Conservation (phyloP, 2,113 vertebrate genomes). For the Oreochromis spilurus region DNA sequence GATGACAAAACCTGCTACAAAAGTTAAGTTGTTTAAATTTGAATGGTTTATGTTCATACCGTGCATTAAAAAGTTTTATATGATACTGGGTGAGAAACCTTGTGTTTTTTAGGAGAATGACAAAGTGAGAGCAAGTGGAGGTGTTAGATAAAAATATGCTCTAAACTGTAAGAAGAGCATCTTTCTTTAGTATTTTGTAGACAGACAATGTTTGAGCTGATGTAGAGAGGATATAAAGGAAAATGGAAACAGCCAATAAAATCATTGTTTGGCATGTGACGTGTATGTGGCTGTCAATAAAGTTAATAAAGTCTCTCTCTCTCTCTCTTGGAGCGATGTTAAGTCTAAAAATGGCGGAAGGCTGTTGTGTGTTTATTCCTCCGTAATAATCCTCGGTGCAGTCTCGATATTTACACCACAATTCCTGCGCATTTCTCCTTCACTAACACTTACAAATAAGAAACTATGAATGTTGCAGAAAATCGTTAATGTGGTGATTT, state of each 20-base stretch:
- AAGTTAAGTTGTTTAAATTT: neutral
- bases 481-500: neutral
- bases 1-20: neutral
- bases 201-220: fast-evolving
- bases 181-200: neutral
- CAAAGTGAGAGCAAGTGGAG: neutral
- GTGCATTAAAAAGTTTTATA: neutral
- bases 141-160: neutral
- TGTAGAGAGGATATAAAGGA: neutral
- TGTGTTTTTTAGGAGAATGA: fast-evolving
- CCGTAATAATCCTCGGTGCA: fast-evolving
- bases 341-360: neutral
- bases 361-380: neutral
- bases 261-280: fast-evolving
- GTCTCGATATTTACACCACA: neutral
- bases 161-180: fast-evolving
- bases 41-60: fast-evolving
- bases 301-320: neutral
- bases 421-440: neutral
- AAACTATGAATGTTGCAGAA: neutral
- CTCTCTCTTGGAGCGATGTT: fast-evolving
- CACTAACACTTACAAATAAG: neutral
- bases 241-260: neutral
- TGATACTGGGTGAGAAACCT: neutral
- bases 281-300: fast-evolving